Evolutionary conservation across 2,888 invertebrate species (phyloP), one percentile per base, ranked within the genome.

Genomic region (Teinopalpus imperialis): DNA sequence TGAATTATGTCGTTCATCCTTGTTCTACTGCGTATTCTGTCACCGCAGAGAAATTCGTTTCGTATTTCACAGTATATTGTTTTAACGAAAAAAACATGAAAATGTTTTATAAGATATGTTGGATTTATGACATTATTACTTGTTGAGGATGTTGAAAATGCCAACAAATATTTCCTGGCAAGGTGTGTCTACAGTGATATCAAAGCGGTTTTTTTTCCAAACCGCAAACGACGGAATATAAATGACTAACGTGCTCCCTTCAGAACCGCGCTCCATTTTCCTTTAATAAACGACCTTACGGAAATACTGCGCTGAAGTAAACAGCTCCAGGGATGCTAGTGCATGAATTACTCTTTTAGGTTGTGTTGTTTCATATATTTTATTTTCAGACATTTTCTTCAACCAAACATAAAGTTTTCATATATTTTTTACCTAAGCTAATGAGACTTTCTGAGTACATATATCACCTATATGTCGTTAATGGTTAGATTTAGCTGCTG

Each of bases 231-330:
- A 23, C 21, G 34, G 21, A 41, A 41, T 32, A 41, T 43, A 43
- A 43, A 43, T 43, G 43, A 43, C 34, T 27, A 34, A 35, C 42
- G 37, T 3, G 34, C 29, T 35, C 21, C 35, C 35, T 43, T 35
- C 35, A 43, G 21, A 35, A 43, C 43, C 29, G 27, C 20, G 29
- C 43, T 29, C 29, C 29, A 30, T 43, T 36, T 43, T 29, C 29
- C 14, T 35, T 43, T 43, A 29, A 43, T 43, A 43, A 43, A 43
- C 42, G 42, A 43, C 43, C 24, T 16, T 16, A 34, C 21, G 34
- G 34, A 34, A 34, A 34, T n/a, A 3, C 34, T 34, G 20, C 7
- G 34, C 34, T 21, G 34, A 21, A 34, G 34, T 34, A 34, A 34
- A 34, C 21, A 34, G 34, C 34, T 21, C 12, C 12, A 12, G 34